phyloP scores from a whole-genome alignment of 2,797 vertebrate genomes.

The Philypnodon macrostomus region DNA sequence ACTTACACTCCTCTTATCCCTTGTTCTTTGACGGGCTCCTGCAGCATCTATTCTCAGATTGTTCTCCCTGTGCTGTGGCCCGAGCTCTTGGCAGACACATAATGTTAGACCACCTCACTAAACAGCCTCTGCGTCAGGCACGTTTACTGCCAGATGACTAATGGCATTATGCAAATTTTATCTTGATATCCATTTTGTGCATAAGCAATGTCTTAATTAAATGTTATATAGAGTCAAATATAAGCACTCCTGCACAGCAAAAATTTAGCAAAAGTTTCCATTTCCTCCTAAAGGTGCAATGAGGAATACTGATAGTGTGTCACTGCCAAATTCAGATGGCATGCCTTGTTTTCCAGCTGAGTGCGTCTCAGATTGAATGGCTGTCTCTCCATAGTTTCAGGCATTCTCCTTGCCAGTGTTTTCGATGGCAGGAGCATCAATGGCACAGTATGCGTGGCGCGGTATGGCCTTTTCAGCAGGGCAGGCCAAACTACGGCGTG shows the following conservation, averaged over 20 bases:
- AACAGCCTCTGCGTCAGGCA: conserved; percentile 31
- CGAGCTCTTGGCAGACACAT: conserved; percentile 59
- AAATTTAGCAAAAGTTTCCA: conserved; percentile 17
- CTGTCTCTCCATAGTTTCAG: conserved; percentile 39
- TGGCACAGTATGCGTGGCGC: conserved; percentile 42
- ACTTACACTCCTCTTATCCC: conserved; percentile 57
- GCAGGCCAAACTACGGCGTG: conserved; percentile 27
- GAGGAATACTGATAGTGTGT: conserved; percentile 35
- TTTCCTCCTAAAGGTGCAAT: conserved; percentile 17
- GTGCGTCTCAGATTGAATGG: conserved; percentile 51
- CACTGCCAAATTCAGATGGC: conserved; percentile 48
- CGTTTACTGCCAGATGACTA: conserved; percentile 48
- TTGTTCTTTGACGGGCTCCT: conserved; percentile 60
- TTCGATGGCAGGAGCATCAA: conserved; percentile 26
- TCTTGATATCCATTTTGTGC: conserved; percentile 36
- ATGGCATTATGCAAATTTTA: conserved; percentile 56
- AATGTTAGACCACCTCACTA: conserved; percentile 36
- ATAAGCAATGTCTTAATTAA: conserved; percentile 38
- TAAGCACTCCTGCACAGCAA: not conserved
- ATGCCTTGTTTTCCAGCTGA: conserved; percentile 44
- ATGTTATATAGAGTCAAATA: conserved; percentile 21
- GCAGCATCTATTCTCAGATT: conserved; percentile 63
- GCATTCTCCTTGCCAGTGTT: conserved; percentile 41
- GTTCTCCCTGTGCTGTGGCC: conserved; percentile 45
- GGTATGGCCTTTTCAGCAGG: conserved; percentile 69